These are phyloP conservation scores for Channa striata DNA, from an alignment of 2,797 vertebrate genomes.

Conservation along the genomic window DNA sequence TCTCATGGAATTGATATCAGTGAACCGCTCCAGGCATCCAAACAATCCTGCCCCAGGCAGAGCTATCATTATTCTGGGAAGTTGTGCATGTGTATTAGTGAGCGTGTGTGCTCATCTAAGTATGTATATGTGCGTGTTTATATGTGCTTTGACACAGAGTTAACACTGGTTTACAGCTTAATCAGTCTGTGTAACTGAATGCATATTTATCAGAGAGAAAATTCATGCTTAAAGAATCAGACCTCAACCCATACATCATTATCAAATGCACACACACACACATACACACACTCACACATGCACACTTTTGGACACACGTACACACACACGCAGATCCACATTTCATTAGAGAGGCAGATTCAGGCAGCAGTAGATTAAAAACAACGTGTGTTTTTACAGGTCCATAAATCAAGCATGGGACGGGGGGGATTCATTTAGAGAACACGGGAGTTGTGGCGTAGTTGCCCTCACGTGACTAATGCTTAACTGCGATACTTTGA, in stretches of 20 bases:
- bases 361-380: slow-evolving; percentile 85
- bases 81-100: slow-evolving; percentile 16
- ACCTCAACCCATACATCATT: slow-evolving; percentile 80
- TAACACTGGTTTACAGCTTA: slow-evolving; percentile 83
- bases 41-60: slow-evolving; percentile 68
- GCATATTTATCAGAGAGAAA: slow-evolving; percentile 85
- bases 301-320: slow-evolving; percentile 57
- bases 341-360: slow-evolving; percentile 83
- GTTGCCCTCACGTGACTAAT: slow-evolving; percentile 77
- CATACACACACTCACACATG: slow-evolving; percentile 60
- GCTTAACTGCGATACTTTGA: slow-evolving; percentile 75
- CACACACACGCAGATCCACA: slow-evolving; percentile 70
- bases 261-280: slow-evolving; percentile 66
- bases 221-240: slow-evolving; percentile 81
- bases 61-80: slow-evolving; percentile 67
- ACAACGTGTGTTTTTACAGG: slow-evolving; percentile 85
- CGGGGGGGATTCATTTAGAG: slow-evolving; percentile 82
- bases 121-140: slow-evolving; percentile 49
- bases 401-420: slow-evolving; percentile 83
- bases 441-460: slow-evolving; percentile 74
- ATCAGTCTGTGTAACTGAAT: slow-evolving; percentile 81
- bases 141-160: slow-evolving; percentile 74
- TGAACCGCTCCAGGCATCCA: slow-evolving; percentile 69
- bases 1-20: slow-evolving; percentile 67
- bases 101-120: slow-evolving; percentile 1